These are phyloP conservation scores for Eulithis testata DNA, from an alignment of 2,888 invertebrate genomes.

Conservation along the genomic window DNA sequence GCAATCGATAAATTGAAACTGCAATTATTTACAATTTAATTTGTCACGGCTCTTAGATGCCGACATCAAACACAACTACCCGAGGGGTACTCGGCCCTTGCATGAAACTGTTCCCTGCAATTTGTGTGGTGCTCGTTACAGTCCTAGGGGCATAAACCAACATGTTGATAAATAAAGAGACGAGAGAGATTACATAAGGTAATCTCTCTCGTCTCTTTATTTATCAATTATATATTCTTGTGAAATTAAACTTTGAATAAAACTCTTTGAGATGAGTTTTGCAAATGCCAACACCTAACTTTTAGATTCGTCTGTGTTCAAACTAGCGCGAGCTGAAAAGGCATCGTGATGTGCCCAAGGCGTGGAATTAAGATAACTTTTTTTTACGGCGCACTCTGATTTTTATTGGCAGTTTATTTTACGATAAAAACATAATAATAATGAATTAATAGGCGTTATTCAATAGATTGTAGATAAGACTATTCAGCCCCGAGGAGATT, in stretches of 20 bases:
- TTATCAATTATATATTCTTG: no score
- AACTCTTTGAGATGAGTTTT: no score
- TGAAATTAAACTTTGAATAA: background rate
- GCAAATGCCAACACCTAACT: no score
- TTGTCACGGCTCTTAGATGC: slow-evolving; percentile 1
- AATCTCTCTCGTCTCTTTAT: no score
- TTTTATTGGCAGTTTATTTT: slow-evolving; percentile 37
- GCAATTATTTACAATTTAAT: slow-evolving; percentile 12
- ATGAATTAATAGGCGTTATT: slow-evolving; percentile 21
- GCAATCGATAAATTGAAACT: background rate
- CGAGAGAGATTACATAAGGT: no score
- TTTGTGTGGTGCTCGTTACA: slow-evolving; percentile 12
- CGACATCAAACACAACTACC: slow-evolving; percentile 21
- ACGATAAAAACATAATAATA: slow-evolving; percentile 35
- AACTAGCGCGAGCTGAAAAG: background rate
- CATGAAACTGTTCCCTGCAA: slow-evolving; percentile 23
- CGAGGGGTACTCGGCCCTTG: slow-evolving; percentile 16
- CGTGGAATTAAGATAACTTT: slow-evolving; percentile 33
- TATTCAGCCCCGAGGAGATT: slow-evolving; percentile 13
- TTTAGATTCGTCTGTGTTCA: background rate
- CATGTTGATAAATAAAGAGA: background rate
- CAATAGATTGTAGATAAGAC: slow-evolving; percentile 21
- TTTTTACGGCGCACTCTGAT: slow-evolving; percentile 35
- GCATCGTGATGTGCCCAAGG: slow-evolving; percentile 19
- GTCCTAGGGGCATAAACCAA: slow-evolving; percentile 8